Percentiles rank a stretch among this genome's conserved stretches.
phyloP scores from a whole-genome alignment of 2,888 invertebrate genomes.

The Mellilla xanthometata region DNA sequence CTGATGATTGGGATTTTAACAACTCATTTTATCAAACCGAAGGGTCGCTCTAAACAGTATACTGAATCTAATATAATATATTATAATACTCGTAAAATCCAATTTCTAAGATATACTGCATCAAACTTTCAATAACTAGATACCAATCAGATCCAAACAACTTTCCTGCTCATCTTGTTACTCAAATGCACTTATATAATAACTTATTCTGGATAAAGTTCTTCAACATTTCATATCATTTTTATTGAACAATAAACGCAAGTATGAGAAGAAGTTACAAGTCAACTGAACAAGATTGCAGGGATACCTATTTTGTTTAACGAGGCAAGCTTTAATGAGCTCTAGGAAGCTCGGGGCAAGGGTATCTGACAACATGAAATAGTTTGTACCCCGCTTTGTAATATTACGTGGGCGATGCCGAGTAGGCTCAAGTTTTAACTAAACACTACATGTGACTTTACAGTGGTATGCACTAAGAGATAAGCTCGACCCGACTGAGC shows the following conservation, averaged over 20 bases:
- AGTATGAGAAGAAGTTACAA: not conserved
- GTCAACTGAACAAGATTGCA: not conserved
- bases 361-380: conserved; percentile 1
- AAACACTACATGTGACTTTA: conserved; percentile 31
- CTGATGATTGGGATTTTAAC: no score
- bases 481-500: conserved; percentile 41
- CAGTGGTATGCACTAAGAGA: conserved; percentile 40
- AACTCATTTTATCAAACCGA: no score
- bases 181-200: not conserved
- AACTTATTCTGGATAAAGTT: not conserved
- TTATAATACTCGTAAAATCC: no score
- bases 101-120: no score
- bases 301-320: not conserved
- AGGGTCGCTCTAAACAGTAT: no score
- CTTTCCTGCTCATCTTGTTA: not conserved
- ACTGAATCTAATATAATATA: no score
- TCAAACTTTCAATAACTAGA: no score
- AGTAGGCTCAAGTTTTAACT: conserved; percentile 31
- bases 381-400: conserved; percentile 4
- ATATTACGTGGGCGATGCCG: conserved; percentile 9
- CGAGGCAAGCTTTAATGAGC: not conserved
- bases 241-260: not conserved
- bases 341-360: not conserved
- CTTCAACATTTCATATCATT: not conserved
- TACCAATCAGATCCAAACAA: no score